Evolutionary conservation across 2,888 invertebrate species (phyloP), one percentile per base, ranked within the genome.

Genomic region (Dromius quadrimaculatus): DNA sequence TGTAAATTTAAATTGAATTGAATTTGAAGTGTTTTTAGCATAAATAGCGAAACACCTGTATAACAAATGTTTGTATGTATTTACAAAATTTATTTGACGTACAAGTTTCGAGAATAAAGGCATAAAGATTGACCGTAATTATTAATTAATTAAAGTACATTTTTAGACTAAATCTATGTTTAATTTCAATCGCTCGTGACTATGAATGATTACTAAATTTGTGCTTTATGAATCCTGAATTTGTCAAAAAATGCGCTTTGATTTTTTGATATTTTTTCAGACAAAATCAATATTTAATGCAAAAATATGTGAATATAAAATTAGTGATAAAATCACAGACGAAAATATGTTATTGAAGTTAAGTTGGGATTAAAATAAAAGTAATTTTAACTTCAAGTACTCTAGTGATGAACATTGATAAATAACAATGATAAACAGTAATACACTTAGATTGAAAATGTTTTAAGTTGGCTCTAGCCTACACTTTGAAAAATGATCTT

Each of bases 271-370:
- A n/a, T n/a, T n/a, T n/a, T n/a, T n/a, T n/a, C n/a, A n/a, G n/a
- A n/a, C n/a, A n/a, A n/a, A n/a, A n/a, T n/a, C n/a, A n/a, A n/a
- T n/a, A n/a, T 22, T 59, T 13, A 59, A 36, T 8, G 15, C 11
- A 13, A 15, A 32, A 11, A 32, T 3, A 3, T 20, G 6, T 28
- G 2, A 54, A 28, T 59, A 41, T 62, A 61, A 61, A 8, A 41
- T 50, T 50, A 68, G 68, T 68, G 68, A 68, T 45, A 59, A 28
- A 68, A 68, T 68, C 68, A 68, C 68, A 68, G 68, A 68, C 66
- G 43, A 68, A 59, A 68, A 68, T 59, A 68, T 66, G 50, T 65
- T 50, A 22, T 22, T 23, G 32, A 45, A 17, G 45, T 6, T 41
- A 57, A 43, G n/a, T n/a, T n/a, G n/a, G n/a, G n/a, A n/a, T n/a